Conservation (phyloP, 2,888 invertebrate species). For the Pyrocoelia pectoralis region DNA sequence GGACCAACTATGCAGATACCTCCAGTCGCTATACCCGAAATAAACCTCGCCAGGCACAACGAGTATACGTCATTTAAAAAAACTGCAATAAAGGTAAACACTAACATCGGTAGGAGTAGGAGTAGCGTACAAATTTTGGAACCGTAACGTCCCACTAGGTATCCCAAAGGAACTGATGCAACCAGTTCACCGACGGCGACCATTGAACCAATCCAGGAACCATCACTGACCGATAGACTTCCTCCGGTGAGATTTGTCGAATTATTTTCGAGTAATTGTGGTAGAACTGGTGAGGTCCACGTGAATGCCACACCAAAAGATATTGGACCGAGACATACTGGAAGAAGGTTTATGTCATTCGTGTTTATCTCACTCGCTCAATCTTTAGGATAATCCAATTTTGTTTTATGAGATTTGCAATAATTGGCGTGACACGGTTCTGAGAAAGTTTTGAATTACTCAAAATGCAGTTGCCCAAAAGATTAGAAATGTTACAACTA, state of each 20-base stretch:
- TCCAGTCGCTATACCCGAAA: conserved; percentile 74
- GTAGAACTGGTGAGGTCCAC: conserved; percentile 75
- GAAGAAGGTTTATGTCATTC: neutral
- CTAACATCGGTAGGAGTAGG: conserved; percentile 69
- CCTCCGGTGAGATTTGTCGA: conserved; percentile 36
- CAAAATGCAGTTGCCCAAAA: too few species aligned
- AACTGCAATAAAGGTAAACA: conserved; percentile 67
- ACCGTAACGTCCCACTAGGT: conserved; percentile 72
- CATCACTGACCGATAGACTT: conserved; percentile 51
- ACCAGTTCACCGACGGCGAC: conserved; percentile 76
- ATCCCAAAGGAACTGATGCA: conserved; percentile 75
- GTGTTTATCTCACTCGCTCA: too few species aligned
- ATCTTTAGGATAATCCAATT: neutral
- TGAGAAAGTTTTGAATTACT: too few species aligned
- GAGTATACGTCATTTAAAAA: conserved; percentile 8
- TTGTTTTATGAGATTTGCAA: too few species aligned
- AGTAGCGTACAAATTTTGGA: conserved; percentile 70
- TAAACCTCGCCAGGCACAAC: conserved; percentile 64
- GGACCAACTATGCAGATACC: conserved; percentile 80
- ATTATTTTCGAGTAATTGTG: conserved; percentile 62
- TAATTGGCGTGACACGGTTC: too few species aligned
- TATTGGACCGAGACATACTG: conserved; percentile 51
- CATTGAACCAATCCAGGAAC: conserved; percentile 73
- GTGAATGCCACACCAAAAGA: neutral
- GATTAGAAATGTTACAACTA: too few species aligned